A percentile compares a stretch with the other conserved stretches of the same genome.
These are phyloP conservation scores for Pandemis corylana DNA, from an alignment of 2,888 invertebrate genomes.

Conservation along the genomic window DNA sequence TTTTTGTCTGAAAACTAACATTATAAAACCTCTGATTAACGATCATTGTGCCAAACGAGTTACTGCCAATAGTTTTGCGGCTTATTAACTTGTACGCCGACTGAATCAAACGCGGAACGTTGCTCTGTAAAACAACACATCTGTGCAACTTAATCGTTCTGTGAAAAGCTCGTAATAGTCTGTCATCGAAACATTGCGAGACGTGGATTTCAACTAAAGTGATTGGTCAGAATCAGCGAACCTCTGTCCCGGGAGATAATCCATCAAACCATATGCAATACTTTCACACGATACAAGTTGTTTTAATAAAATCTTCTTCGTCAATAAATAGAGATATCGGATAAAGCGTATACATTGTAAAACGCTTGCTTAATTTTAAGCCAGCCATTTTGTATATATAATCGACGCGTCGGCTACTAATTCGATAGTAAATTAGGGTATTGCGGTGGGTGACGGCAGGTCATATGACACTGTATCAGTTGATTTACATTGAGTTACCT, in stretches of 20 bases:
- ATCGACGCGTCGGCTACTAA: constrained; percentile 59
- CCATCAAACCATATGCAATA: constrained; percentile 1
- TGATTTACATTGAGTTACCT: constrained; percentile 68
- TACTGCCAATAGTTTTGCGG: too few relatives aligned
- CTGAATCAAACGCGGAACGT: too few relatives aligned
- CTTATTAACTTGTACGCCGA: too few relatives aligned
- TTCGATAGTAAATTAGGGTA: constrained; percentile 78
- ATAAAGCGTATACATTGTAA: constrained; percentile 47
- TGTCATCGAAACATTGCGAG: too few relatives aligned
- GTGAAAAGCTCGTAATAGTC: too few relatives aligned
- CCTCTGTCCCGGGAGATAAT: neutral
- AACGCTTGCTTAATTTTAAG: constrained; percentile 65
- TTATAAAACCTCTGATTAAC: too few relatives aligned
- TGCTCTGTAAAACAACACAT: too few relatives aligned
- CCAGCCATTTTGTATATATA: constrained; percentile 65
- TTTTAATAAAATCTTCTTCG: constrained; percentile 56
- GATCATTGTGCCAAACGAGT: too few relatives aligned
- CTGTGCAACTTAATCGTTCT: too few relatives aligned
- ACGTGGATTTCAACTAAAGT: too few relatives aligned
- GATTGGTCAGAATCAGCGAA: neutral
- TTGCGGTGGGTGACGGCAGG: constrained; percentile 59
- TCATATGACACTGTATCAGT: constrained; percentile 60
- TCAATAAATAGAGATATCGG: constrained; percentile 63
- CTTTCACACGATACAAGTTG: constrained; percentile 37
- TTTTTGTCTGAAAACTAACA: too few relatives aligned